Percentiles rank a stretch among this genome's conserved stretches.
These are phyloP conservation scores for Lamellibrachia columna DNA, from an alignment of 2,888 invertebrate genomes.

Conservation along the genomic window DNA sequence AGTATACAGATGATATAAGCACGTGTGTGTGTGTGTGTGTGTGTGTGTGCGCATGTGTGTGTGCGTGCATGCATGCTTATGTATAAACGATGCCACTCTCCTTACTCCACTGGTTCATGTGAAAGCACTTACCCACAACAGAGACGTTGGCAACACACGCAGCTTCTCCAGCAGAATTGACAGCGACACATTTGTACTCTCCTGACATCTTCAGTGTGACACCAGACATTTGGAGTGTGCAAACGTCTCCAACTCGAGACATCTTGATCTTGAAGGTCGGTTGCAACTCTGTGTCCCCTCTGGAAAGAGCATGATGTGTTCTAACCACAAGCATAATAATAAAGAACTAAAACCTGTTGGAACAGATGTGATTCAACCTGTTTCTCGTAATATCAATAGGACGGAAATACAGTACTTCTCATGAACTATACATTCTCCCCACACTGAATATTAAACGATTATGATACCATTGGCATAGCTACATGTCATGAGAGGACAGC, in stretches of 20 bases:
- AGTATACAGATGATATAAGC: neutral
- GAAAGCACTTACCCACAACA: slow-evolving; percentile 77
- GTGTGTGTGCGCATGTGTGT: too few species aligned
- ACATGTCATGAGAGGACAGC: too few species aligned
- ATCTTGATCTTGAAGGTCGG: slow-evolving; percentile 81
- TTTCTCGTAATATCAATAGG: neutral
- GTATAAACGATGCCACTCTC: neutral
- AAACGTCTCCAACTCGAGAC: slow-evolving; percentile 71
- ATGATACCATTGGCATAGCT: neutral
- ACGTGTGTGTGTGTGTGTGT: too few species aligned
- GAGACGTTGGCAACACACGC: slow-evolving; percentile 70
- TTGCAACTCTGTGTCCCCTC: slow-evolving; percentile 83
- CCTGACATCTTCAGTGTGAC: slow-evolving; percentile 60
- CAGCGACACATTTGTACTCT: slow-evolving; percentile 42
- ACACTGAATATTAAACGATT: neutral
- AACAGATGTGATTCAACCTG: neutral
- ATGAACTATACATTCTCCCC: neutral
- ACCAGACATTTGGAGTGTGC: slow-evolving; percentile 52
- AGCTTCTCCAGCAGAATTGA: slow-evolving; percentile 40
- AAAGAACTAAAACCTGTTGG: neutral
- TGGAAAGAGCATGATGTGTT: slow-evolving; percentile 42
- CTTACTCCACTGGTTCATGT: neutral
- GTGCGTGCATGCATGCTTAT: too few species aligned
- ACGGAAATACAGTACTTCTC: neutral
- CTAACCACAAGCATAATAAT: neutral